phyloP scores from a whole-genome alignment of 2,888 invertebrate genomes.

The Argyresthia albistria region DNA sequence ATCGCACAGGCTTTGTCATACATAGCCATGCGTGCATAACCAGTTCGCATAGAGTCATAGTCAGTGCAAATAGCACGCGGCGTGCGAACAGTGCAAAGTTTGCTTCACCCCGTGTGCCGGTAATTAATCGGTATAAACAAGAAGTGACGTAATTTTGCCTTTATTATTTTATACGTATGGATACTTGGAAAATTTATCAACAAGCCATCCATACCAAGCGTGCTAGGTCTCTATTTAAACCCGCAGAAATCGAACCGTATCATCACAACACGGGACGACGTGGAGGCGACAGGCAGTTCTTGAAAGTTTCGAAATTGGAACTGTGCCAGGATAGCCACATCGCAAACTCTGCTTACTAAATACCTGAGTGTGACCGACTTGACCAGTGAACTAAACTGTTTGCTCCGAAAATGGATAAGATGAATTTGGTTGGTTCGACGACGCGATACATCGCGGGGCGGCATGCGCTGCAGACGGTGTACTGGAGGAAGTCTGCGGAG shows the following conservation, averaged over 20 bases:
- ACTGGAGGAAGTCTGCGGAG: conserved; percentile 76
- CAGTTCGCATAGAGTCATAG: neutral
- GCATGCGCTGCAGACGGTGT: conserved; percentile 83
- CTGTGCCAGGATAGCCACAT: no score
- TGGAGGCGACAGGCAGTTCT: neutral
- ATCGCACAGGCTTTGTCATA: no score
- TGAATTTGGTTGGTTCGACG: conserved; percentile 76
- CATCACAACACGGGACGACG: neutral
- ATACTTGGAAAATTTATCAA: conserved; percentile 19
- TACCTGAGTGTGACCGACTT: neutral
- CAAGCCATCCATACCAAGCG: conserved; percentile 9
- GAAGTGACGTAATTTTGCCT: conserved; percentile 19
- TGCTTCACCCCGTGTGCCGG: conserved; percentile 16
- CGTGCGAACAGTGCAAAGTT: conserved; percentile 45
- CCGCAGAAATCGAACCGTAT: conserved; percentile 12
- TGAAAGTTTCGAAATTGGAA: neutral
- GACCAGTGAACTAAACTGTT: neutral
- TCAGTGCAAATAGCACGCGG: conserved; percentile 30
- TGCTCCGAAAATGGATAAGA: conserved; percentile 47
- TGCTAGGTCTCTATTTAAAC: conserved; percentile 8
- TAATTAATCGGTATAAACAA: conserved; percentile 15
- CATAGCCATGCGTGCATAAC: no score
- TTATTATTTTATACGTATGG: conserved; percentile 17
- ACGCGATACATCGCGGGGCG: conserved; percentile 81
- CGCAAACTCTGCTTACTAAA: neutral